These are phyloP conservation scores for Trissolcus brochymenae DNA, from an alignment of 2,888 invertebrate genomes.

Conservation along the genomic window DNA sequence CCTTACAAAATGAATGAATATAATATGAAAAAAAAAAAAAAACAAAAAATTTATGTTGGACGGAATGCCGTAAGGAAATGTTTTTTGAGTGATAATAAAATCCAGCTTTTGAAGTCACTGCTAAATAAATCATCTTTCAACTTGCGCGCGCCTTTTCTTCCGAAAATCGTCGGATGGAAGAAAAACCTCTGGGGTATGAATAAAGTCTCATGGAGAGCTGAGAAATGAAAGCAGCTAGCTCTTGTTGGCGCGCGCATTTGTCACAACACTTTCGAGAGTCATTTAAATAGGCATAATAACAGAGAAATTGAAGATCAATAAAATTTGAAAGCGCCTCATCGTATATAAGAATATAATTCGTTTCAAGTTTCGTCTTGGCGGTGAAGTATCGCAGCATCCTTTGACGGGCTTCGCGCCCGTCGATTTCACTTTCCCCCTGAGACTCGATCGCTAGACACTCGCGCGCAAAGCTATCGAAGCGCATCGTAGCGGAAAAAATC, in stretches of 20 bases:
- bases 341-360: conserved; percentile 19
- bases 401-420: conserved; percentile 40
- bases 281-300: conserved; percentile 49
- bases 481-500: conserved; percentile 58
- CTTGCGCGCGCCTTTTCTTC: too few relatives aligned
- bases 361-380: conserved; percentile 40
- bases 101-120: too few relatives aligned
- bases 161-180: conserved; percentile 3
- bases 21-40: too few relatives aligned
- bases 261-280: conserved; percentile 41
- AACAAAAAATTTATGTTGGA: too few relatives aligned
- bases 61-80: too few relatives aligned
- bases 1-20: too few relatives aligned
- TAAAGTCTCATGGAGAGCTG: not conserved
- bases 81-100: too few relatives aligned
- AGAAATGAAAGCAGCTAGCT: conserved; percentile 19
- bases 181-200: too few relatives aligned
- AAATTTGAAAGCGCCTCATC: conserved; percentile 44
- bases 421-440: conserved; percentile 57
- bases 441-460: conserved; percentile 47
- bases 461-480: conserved; percentile 50
- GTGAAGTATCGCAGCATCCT: conserved; percentile 47
- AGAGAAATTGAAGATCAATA: conserved; percentile 44
- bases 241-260: conserved; percentile 5
- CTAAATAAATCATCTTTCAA: too few relatives aligned